These are phyloP conservation scores for Megaustenia siamemsis DNA, from an alignment of 2,888 invertebrate species.

Conservation along the genomic window DNA sequence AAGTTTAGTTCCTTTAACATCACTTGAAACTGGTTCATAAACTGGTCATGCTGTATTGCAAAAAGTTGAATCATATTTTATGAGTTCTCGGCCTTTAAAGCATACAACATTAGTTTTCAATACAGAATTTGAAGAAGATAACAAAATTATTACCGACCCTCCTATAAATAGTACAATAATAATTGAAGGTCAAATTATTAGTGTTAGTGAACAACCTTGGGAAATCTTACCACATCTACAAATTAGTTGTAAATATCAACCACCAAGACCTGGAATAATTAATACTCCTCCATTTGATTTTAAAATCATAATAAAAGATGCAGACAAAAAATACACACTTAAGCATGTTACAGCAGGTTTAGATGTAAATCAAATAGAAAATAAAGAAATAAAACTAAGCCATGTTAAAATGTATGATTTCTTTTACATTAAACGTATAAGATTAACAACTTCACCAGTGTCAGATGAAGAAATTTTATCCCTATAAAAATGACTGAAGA, in stretches of 20 bases:
- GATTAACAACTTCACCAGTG: not conserved
- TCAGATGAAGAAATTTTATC: constrained; percentile 3
- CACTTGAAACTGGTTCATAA: no score
- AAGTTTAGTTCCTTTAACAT: not conserved
- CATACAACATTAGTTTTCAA: not conserved
- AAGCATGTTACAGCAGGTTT: not conserved
- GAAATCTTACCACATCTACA: not conserved
- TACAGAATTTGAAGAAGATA: not conserved
- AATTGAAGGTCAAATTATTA: not conserved
- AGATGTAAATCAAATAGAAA: not conserved
- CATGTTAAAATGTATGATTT: not conserved
- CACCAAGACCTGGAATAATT: no score
- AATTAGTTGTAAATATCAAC: not conserved
- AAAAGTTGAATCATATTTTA: not conserved
- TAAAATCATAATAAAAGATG: not conserved
- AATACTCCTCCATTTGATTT: not conserved
- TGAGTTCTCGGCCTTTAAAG: not conserved
- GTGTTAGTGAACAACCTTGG: not conserved
- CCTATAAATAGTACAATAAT: not conserved
- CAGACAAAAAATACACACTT: not conserved
- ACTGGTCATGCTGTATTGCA: no score
- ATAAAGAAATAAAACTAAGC: not conserved
- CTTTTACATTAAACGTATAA: not conserved
- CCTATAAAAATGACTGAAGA: constrained; percentile 10
- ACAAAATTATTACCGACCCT: not conserved